These are phyloP conservation scores for Drosophila pseudotalamancana DNA, from an alignment of 2,888 invertebrate genomes.

Conservation along the genomic window DNA sequence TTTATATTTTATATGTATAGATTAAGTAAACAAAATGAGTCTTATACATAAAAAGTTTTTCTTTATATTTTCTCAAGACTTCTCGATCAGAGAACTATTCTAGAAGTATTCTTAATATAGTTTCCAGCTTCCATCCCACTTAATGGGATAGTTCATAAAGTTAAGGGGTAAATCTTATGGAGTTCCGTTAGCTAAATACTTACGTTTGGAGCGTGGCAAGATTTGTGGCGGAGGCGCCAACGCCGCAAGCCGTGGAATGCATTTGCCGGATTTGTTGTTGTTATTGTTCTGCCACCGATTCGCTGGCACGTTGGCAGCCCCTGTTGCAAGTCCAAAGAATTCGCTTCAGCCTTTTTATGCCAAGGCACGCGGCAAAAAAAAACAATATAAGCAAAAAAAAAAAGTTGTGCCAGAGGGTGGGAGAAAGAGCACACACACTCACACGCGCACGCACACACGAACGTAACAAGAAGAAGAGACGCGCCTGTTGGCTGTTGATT, in stretches of 20 bases:
- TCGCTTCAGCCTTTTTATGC: conserved; percentile 44
- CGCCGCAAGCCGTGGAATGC: conserved; percentile 82
- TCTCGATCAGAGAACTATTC: too few species aligned
- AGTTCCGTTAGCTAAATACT: conserved; percentile 49
- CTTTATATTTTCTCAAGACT: too few species aligned
- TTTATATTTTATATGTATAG: too few species aligned
- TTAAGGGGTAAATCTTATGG: too few species aligned
- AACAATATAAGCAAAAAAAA: neutral
- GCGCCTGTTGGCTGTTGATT: neutral
- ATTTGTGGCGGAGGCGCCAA: conserved; percentile 75
- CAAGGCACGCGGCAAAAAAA: conserved; percentile 29
- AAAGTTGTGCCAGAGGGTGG: too few species aligned
- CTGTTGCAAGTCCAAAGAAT: conserved; percentile 34
- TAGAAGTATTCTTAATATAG: too few species aligned
- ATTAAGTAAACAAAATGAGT: too few species aligned
- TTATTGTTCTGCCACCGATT: conserved; percentile 33
- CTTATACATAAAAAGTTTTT: too few species aligned
- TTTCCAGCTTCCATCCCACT: too few species aligned
- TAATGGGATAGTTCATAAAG: too few species aligned
- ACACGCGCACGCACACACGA: neutral
- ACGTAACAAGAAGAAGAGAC: neutral
- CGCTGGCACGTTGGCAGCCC: conserved; percentile 14
- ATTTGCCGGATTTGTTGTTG: conserved; percentile 62
- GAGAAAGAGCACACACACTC: neutral
- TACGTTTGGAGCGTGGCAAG: conserved; percentile 69